Conservation (phyloP, 2,888 invertebrate species). For the Dasypolia templi region DNA sequence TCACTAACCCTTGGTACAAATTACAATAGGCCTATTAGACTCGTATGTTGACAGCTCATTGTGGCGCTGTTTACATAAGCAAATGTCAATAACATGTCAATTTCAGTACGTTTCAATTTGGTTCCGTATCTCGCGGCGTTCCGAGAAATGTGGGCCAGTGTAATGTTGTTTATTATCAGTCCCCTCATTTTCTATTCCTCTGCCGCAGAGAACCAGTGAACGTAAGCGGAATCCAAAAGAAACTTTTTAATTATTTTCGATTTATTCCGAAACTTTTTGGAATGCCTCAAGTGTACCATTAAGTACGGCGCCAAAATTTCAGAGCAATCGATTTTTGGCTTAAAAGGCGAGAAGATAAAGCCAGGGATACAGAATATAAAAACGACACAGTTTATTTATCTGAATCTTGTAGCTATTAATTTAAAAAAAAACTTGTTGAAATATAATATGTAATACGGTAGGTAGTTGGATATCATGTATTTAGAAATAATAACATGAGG, state of each 20-base stretch:
- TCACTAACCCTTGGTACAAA: conserved; percentile 44
- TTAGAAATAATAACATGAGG: conserved; percentile 17
- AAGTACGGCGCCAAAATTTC: conserved; percentile 65
- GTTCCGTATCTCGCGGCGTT: conserved; percentile 2
- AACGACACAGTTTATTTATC: conserved; percentile 26
- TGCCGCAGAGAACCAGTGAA: conserved; percentile 55
- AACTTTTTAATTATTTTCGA: conserved; percentile 79
- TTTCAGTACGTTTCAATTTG: conserved; percentile 41
- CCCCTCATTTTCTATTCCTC: conserved; percentile 69
- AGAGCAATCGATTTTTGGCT: conserved; percentile 66
- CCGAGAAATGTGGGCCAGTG: conserved; percentile 33
- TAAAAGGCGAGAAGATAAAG: conserved; percentile 38
- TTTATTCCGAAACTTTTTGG: conserved; percentile 68
- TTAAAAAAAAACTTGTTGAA: conserved; percentile 11
- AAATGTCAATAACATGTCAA: conserved; percentile 45
- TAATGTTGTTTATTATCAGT: conserved; percentile 62
- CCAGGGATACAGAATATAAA: conserved; percentile 14
- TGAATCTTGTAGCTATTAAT: conserved; percentile 11
- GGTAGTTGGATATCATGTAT: conserved; percentile 32
- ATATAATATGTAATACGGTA: conserved; percentile 5
- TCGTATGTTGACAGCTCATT: conserved; percentile 32
- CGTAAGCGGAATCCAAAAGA: conserved; percentile 65
- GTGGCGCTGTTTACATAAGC: conserved; percentile 2
- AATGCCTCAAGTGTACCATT: conserved; percentile 68
- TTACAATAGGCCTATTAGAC: conserved; percentile 13